Conservation (phyloP, 2,113 vertebrate genomes). For the Struthidea cinerea region DNA sequence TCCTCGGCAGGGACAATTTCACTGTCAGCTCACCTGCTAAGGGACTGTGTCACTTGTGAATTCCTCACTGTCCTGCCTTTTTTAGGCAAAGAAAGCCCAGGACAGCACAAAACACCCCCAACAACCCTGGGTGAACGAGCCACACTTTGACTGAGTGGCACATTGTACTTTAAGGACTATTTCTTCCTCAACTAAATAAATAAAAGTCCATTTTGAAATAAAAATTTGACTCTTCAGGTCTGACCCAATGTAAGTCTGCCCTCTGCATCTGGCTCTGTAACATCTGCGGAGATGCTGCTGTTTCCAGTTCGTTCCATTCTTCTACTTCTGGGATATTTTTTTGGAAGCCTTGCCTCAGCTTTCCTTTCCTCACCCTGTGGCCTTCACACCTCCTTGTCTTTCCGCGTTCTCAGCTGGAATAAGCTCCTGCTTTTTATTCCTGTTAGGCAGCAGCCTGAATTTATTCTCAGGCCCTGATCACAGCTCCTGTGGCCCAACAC, state of each 20-base stretch:
- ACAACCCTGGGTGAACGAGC: background rate
- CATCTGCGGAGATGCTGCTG: background rate
- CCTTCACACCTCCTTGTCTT: background rate
- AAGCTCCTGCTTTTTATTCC: background rate
- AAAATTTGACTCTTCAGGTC: background rate
- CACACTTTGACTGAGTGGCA: background rate
- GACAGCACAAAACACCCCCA: background rate
- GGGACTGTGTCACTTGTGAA: background rate
- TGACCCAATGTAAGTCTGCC: background rate
- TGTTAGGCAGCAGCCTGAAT: background rate
- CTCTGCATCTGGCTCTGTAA: background rate
- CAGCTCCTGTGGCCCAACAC: background rate
- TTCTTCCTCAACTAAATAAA: background rate
- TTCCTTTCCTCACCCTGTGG: background rate
- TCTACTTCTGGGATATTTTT: background rate
- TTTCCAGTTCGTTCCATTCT: background rate
- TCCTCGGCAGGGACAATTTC: background rate
- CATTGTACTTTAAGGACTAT: background rate
- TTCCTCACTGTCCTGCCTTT: background rate
- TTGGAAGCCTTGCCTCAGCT: background rate
- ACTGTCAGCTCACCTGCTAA: background rate
- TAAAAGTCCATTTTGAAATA: background rate
- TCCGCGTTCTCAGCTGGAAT: background rate
- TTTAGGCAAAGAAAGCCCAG: background rate
- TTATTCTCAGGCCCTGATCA: background rate